Conservation (phyloP, 2,888 invertebrate genomes). For the Gymnoscelis rufifasciata region DNA sequence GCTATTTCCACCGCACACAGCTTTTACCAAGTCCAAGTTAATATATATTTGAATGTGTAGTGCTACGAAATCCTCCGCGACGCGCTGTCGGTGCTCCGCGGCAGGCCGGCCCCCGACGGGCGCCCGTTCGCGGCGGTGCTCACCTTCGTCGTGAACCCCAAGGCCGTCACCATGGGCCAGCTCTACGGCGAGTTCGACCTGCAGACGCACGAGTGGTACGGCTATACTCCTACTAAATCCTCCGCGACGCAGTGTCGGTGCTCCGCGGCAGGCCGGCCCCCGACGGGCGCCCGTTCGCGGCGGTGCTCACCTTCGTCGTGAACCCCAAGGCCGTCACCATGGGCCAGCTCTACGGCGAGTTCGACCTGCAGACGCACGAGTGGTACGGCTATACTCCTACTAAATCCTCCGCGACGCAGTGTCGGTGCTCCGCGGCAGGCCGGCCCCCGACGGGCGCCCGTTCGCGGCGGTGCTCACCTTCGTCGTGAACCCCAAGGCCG, state of each 20-base stretch:
- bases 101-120: slow-evolving; percentile 35
- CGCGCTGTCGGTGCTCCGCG: too few relatives aligned
- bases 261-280: too few relatives aligned
- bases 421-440: too few relatives aligned
- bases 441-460: slow-evolving; percentile 81
- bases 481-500: slow-evolving; percentile 88
- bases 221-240: too few relatives aligned
- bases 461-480: slow-evolving; percentile 82
- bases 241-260: too few relatives aligned
- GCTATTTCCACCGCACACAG: too few relatives aligned
- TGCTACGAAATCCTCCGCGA: slow-evolving; percentile 75
- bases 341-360: slow-evolving; percentile 92
- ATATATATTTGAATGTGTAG: slow-evolving; percentile 45
- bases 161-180: slow-evolving; percentile 91
- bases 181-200: slow-evolving; percentile 90
- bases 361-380: slow-evolving; percentile 88
- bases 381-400: slow-evolving; percentile 69
- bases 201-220: slow-evolving; percentile 88
- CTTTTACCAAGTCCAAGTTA: too few relatives aligned
- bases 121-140: slow-evolving; percentile 82
- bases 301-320: slow-evolving; percentile 81
- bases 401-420: too few relatives aligned
- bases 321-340: slow-evolving; percentile 92
- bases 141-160: slow-evolving; percentile 86
- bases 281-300: slow-evolving; percentile 83